Conservation (phyloP, 2,888 invertebrate species). For the Stenchaetothrips biformis region DNA sequence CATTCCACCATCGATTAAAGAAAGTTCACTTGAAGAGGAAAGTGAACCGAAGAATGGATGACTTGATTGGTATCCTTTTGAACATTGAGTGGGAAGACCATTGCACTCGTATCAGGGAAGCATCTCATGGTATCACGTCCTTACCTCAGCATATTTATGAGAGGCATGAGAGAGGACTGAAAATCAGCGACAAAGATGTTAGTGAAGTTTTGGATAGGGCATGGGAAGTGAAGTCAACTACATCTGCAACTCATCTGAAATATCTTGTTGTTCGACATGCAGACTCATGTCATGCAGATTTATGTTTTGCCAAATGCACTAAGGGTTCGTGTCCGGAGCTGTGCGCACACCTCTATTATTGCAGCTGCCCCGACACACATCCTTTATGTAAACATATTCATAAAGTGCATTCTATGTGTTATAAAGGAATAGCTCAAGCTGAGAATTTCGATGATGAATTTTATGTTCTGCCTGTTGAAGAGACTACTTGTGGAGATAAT, state of each 20-base stretch:
- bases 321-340: neutral
- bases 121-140: neutral
- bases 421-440: too few species aligned
- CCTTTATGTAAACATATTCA: neutral
- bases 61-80: neutral
- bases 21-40: neutral
- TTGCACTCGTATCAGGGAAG: neutral
- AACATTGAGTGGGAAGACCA: conserved; percentile 3
- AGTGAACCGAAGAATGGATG: neutral
- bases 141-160: neutral
- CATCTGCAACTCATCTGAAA: neutral
- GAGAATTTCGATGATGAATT: neutral
- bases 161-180: neutral
- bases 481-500: neutral
- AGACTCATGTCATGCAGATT: neutral
- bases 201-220: neutral
- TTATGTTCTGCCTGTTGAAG: neutral
- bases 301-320: neutral
- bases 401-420: neutral
- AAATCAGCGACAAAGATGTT: neutral
- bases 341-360: neutral
- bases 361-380: neutral
- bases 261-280: neutral
- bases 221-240: neutral
- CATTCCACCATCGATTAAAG: neutral